Evolutionary conservation across 2,113 vertebrate species (phyloP).

Genomic region (Oplegnathus fasciatus): DNA sequence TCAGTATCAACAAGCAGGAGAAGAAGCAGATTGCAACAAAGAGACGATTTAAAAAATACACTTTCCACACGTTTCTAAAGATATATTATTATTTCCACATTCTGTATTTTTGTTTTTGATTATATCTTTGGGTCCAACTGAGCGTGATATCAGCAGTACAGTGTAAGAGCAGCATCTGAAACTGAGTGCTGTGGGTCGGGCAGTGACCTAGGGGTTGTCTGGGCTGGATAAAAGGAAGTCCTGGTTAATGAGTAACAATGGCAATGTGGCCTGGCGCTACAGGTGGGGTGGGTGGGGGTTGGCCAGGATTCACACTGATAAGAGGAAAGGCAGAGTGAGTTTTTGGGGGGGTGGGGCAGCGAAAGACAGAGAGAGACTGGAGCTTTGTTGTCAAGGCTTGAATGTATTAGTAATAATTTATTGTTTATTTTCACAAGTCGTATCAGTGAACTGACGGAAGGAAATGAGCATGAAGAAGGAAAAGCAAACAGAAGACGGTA

Average conservation of each 20-base stretch:
- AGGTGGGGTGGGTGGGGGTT: slow-evolving; percentile 75
- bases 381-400: slow-evolving; percentile 24
- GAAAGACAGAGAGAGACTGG: not conserved
- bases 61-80: not conserved
- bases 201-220: slow-evolving; percentile 82
- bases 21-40: not conserved
- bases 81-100: not conserved
- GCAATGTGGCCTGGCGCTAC: slow-evolving; percentile 75
- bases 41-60: not conserved
- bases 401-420: not conserved
- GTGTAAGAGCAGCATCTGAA: slow-evolving; percentile 40
- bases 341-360: slow-evolving; percentile 48
- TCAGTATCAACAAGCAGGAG: not conserved
- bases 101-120: not conserved
- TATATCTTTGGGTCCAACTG: not conserved
- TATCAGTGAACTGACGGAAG: not conserved
- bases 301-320: slow-evolving; percentile 70
- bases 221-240: slow-evolving; percentile 82
- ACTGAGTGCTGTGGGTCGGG: slow-evolving; percentile 56
- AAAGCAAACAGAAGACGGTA: not conserved
- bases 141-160: not conserved
- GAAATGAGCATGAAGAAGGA: not conserved
- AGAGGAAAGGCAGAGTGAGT: slow-evolving; percentile 50
- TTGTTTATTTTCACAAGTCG: not conserved
- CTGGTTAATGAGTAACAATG: slow-evolving; percentile 81